Evolutionary conservation across 2,113 vertebrate species (phyloP).

Genomic region (Falcunculus frontatus): DNA sequence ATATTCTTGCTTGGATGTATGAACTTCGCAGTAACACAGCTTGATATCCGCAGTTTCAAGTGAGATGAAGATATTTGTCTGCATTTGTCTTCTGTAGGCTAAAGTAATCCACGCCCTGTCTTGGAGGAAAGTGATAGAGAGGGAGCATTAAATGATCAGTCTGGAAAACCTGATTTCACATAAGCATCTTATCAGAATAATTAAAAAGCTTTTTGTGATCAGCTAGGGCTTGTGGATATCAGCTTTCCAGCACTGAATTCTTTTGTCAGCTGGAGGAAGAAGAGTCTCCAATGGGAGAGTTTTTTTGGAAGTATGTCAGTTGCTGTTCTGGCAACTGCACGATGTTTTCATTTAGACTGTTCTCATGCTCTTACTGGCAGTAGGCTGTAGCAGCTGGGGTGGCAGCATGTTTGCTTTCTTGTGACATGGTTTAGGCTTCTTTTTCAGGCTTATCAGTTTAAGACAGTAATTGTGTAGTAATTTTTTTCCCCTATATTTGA

Average conservation of each 20-base stretch:
- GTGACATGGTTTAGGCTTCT: neutral
- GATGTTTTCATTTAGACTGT: conserved; percentile 29
- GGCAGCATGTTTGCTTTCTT: conserved; percentile 30
- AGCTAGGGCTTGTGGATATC: neutral
- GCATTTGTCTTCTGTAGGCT: neutral
- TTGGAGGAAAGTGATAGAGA: neutral
- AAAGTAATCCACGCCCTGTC: neutral
- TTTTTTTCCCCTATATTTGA: neutral
- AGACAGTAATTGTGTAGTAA: neutral
- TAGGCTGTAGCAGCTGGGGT: conserved; percentile 24
- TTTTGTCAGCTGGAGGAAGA: neutral
- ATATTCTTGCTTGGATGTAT: neutral
- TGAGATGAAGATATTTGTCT: neutral
- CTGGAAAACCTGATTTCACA: neutral
- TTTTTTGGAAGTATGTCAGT: neutral
- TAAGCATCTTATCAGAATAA: neutral
- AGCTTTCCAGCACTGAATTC: neutral
- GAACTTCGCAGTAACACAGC: neutral
- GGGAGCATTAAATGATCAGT: neutral
- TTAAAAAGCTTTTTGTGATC: neutral
- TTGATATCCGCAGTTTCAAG: neutral
- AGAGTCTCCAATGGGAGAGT: neutral
- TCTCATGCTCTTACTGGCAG: conserved; percentile 23
- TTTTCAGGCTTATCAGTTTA: neutral
- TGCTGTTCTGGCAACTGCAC: neutral